Evolutionary conservation across 2,113 vertebrate species (phyloP).

Genomic region (Indri indri): DNA sequence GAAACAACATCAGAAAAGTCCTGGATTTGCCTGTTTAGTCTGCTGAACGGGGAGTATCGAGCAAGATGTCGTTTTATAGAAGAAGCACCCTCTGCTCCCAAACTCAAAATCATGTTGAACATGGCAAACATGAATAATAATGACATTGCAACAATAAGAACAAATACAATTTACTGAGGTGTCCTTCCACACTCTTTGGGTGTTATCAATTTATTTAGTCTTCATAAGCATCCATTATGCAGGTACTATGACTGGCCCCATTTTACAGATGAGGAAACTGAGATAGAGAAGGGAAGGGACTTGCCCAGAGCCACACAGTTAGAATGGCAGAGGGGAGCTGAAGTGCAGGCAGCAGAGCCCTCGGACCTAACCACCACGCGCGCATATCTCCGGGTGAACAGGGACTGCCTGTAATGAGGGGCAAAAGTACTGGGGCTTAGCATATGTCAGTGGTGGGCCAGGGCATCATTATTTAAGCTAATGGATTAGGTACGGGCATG

Average conservation of each 20-base stretch:
- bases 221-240: neutral
- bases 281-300: neutral
- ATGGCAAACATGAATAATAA: too few relatives aligned
- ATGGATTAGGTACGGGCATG: neutral
- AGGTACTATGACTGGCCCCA: neutral
- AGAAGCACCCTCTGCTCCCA: neutral
- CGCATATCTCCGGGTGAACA: neutral
- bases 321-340: neutral
- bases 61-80: neutral
- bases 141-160: neutral
- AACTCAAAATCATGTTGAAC: neutral
- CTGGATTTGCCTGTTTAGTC: neutral
- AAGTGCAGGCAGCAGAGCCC: neutral
- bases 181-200: neutral
- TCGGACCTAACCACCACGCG: neutral
- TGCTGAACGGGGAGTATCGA: neutral
- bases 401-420: neutral
- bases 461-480: neutral
- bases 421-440: neutral
- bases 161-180: neutral
- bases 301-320: neutral
- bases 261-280: neutral
- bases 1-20: neutral
- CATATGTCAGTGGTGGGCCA: accelerated
- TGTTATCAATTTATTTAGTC: neutral